phyloP scores from a whole-genome alignment of 1,140 invertebrate genomes.

The Lasaia peninsularis region DNA sequence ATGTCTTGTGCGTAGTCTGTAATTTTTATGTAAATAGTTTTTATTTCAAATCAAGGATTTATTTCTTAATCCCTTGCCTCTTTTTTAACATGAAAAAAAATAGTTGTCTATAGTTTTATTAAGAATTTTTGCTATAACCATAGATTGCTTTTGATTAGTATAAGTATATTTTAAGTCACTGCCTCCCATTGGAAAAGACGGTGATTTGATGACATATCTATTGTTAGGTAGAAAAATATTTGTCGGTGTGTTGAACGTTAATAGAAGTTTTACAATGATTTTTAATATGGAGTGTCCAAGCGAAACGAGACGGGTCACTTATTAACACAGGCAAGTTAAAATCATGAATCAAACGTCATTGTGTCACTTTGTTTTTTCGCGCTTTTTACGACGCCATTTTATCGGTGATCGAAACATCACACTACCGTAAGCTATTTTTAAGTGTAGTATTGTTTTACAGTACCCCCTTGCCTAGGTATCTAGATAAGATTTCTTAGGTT shows the following conservation, averaged over 20 bases:
- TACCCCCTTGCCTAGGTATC: slow-evolving; percentile 68
- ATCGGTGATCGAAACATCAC: slow-evolving; percentile 34
- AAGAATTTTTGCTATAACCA: slow-evolving; percentile 4
- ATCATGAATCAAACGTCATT: neutral
- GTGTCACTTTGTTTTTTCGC: slow-evolving; percentile 17
- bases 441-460: slow-evolving; percentile 66
- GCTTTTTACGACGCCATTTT: slow-evolving; percentile 17
- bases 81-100: slow-evolving; percentile 1
- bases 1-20: slow-evolving; percentile 57
- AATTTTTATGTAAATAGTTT: slow-evolving; percentile 57
- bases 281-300: slow-evolving; percentile 5
- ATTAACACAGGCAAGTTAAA: slow-evolving; percentile 10
- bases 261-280: slow-evolving; percentile 3
- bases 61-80: slow-evolving; percentile 5
- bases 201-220: slow-evolving; percentile 74
- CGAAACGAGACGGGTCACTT: slow-evolving; percentile 4
- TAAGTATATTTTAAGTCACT: slow-evolving; percentile 48
- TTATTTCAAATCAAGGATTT: slow-evolving; percentile 19
- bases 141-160: slow-evolving; percentile 32
- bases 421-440: slow-evolving; percentile 70
- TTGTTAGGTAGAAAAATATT: slow-evolving; percentile 69
- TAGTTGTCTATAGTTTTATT: slow-evolving; percentile 14
- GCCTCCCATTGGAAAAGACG: slow-evolving; percentile 59
- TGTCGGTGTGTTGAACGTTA: slow-evolving; percentile 53
- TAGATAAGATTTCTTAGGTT: slow-evolving; percentile 65